Percentiles rank a stretch among this genome's conserved stretches.
Evolutionary conservation across 2,888 invertebrate species (phyloP).

Genomic region (Galerucella calmariensis): DNA sequence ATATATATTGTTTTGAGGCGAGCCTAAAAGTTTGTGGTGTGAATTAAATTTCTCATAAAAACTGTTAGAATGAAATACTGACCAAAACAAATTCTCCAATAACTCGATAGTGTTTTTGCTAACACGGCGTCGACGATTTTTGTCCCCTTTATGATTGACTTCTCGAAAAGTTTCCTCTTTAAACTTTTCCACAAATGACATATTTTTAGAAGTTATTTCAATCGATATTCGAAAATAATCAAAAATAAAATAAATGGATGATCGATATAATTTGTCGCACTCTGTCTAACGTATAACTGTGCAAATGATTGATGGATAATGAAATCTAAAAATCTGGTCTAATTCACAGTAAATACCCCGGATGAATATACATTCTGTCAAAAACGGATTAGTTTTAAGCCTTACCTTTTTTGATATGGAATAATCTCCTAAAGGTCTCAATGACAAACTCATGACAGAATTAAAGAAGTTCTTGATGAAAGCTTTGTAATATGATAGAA

Average conservation of each 20-base stretch:
- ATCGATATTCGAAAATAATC: not conserved
- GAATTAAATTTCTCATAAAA: slow-evolving; percentile 36
- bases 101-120: slow-evolving; percentile 13
- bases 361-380: slow-evolving; percentile 29
- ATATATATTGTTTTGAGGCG: slow-evolving; percentile 27
- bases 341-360: not conserved
- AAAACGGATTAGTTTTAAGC: slow-evolving; percentile 31
- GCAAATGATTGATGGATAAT: not conserved
- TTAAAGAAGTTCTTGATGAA: not conserved
- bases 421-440: slow-evolving; percentile 15
- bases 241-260: not conserved
- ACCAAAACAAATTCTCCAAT: slow-evolving; percentile 27
- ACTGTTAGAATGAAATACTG: slow-evolving; percentile 27
- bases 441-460: slow-evolving; percentile 16
- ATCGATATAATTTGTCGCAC: not conserved
- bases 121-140: not conserved
- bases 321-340: slow-evolving; percentile 2
- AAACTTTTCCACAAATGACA: not conserved
- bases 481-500: not conserved
- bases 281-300: not conserved
- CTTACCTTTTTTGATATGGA: slow-evolving; percentile 28
- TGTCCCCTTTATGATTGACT: slow-evolving; percentile 2
- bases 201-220: not conserved
- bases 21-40: slow-evolving; percentile 32
- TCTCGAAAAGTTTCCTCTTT: slow-evolving; percentile 5